Conservation (phyloP, 2,113 vertebrate species). For the Otus sunia region DNA sequence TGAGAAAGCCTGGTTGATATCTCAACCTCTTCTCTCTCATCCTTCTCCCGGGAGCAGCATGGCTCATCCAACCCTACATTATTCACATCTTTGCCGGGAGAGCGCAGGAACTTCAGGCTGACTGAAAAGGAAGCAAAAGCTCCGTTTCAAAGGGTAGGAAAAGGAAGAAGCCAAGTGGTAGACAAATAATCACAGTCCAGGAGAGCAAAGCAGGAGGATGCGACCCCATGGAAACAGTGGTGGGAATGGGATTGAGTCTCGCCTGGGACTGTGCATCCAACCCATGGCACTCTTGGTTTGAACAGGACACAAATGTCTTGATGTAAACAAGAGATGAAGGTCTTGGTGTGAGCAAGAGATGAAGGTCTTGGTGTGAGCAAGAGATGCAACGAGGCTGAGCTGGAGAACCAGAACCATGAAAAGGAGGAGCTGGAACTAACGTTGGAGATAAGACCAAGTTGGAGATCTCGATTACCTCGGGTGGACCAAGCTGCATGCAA, state of each 20-base stretch:
- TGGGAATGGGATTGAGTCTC: not conserved
- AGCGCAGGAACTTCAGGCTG: not conserved
- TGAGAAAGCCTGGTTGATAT: not conserved
- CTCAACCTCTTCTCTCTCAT: not conserved
- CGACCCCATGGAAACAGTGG: not conserved
- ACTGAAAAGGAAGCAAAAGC: slow-evolving; percentile 20
- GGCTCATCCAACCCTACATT: not conserved
- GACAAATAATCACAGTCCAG: slow-evolving; percentile 17
- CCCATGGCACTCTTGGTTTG: not conserved
- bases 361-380: not conserved
- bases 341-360: not conserved
- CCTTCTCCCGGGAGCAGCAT: rapidly evolving
- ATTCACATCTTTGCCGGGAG: not conserved
- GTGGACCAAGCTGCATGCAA: not conserved
- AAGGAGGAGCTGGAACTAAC: not conserved
- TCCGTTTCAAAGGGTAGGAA: slow-evolving; percentile 35
- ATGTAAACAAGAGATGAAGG: not conserved
- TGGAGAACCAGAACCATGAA: not conserved
- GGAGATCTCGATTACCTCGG: not conserved
- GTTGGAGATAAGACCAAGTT: not conserved
- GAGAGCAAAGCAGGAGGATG: slow-evolving; percentile 16
- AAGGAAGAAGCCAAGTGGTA: slow-evolving; percentile 16
- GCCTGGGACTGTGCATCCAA: not conserved
- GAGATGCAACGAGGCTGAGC: rapidly evolving
- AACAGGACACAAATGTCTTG: not conserved